Conservation (phyloP, 2,797 vertebrate genomes). For the Telmatherina bonti region DNA sequence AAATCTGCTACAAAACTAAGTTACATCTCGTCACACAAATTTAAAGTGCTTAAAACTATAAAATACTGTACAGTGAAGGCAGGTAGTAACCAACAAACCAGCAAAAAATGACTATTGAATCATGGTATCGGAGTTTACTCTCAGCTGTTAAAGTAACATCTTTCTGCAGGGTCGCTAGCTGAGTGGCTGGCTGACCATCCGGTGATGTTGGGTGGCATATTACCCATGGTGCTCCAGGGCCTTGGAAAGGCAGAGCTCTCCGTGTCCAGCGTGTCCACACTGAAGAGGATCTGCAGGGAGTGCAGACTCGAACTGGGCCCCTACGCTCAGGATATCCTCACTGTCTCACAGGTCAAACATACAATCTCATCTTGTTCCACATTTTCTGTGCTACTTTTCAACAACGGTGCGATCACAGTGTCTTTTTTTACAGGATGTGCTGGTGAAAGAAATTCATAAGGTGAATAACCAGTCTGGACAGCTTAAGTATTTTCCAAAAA, state of each 20-base stretch:
- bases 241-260: conserved; percentile 93
- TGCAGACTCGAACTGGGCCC: conserved; percentile 92
- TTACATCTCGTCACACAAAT: background rate
- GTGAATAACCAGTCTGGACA: conserved; percentile 78
- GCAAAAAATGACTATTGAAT: too few species aligned
- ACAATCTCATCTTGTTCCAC: fast-evolving
- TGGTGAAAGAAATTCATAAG: conserved; percentile 97
- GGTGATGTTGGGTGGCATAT: conserved; percentile 92
- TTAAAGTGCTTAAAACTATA: background rate
- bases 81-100: background rate
- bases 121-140: background rate
- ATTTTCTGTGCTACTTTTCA: background rate
- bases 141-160: background rate
- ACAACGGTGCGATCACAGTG: background rate
- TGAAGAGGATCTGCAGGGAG: conserved; percentile 98
- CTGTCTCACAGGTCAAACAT: conserved; percentile 87
- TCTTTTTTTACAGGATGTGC: conserved; percentile 85
- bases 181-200: conserved; percentile 98
- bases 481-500: background rate
- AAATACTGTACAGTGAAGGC: background rate
- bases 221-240: conserved; percentile 94
- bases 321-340: conserved; percentile 92
- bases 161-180: conserved; percentile 87
- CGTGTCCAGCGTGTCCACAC: conserved; percentile 94
- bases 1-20: background rate